Conservation (phyloP, 2,888 invertebrate genomes). For the Acleris laterana region DNA sequence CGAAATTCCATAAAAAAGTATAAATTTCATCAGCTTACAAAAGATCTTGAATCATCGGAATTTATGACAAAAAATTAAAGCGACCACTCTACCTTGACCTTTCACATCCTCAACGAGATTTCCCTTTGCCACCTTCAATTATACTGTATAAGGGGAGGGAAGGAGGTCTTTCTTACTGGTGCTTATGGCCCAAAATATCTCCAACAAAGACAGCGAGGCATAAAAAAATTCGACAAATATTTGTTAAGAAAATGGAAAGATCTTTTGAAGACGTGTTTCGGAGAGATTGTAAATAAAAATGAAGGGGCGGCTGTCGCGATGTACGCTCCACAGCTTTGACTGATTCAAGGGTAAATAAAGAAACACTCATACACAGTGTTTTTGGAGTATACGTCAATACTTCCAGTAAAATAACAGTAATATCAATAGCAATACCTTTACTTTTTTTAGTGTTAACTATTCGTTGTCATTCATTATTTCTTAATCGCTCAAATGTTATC, state of each 20-base stretch:
- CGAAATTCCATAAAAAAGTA: constrained; percentile 7
- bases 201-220: constrained; percentile 25
- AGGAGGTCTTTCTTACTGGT: constrained; percentile 13
- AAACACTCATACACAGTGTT: too few relatives aligned
- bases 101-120: not conserved
- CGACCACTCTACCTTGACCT: constrained; percentile 1
- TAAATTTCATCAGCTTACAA: constrained; percentile 16
- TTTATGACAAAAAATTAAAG: constrained; percentile 22
- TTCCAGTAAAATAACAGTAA: too few relatives aligned
- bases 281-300: constrained; percentile 35
- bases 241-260: constrained; percentile 36
- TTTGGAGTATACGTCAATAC: too few relatives aligned
- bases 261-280: constrained; percentile 27
- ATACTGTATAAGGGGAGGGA: not conserved
- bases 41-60: constrained; percentile 22
- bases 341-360: too few relatives aligned
- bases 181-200: constrained; percentile 23
- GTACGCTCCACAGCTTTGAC: not conserved
- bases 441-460: too few relatives aligned
- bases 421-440: too few relatives aligned
- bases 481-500: too few relatives aligned
- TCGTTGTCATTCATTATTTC: too few relatives aligned
- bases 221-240: constrained; percentile 32
- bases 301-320: not conserved
- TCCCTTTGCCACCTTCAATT: not conserved